phyloP scores from a whole-genome alignment of 2,113 vertebrate species.

The Actenoides hombroni region DNA sequence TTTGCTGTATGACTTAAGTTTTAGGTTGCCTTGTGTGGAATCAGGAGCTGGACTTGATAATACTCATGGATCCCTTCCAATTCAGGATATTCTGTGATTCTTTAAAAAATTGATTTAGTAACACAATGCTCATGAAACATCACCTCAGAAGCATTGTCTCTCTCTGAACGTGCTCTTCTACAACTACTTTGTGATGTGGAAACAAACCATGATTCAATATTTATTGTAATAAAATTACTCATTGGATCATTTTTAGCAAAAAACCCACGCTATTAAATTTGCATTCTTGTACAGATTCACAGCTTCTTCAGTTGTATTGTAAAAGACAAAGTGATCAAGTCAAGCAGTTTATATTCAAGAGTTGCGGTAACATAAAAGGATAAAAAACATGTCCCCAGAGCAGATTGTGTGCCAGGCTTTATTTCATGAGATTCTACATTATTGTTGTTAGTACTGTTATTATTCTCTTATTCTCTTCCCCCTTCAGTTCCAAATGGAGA shows the following conservation, averaged over 20 bases:
- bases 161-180: not conserved
- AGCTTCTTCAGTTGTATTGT: not conserved
- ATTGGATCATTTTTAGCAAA: not conserved
- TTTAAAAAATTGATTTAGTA: not conserved
- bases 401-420: not conserved
- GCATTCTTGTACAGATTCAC: not conserved
- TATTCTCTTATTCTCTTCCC: not conserved
- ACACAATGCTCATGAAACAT: not conserved
- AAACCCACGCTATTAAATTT: not conserved
- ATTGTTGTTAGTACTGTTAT: not conserved
- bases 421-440: not conserved
- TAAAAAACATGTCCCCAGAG: not conserved
- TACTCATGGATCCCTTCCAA: too few relatives aligned
- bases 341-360: not conserved
- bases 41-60: too few relatives aligned
- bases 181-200: not conserved
- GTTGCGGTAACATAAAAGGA: not conserved
- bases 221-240: not conserved
- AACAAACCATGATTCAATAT: not conserved
- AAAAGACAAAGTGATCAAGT: not conserved
- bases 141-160: not conserved
- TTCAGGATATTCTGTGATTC: too few relatives aligned
- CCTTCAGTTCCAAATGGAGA: not conserved
- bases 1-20: too few relatives aligned
- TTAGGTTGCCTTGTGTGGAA: too few relatives aligned